A percentile compares a stretch with the other conserved stretches of the same genome.
phyloP scores from a whole-genome alignment of 2,797 vertebrate genomes.

The Botia almorhae region DNA sequence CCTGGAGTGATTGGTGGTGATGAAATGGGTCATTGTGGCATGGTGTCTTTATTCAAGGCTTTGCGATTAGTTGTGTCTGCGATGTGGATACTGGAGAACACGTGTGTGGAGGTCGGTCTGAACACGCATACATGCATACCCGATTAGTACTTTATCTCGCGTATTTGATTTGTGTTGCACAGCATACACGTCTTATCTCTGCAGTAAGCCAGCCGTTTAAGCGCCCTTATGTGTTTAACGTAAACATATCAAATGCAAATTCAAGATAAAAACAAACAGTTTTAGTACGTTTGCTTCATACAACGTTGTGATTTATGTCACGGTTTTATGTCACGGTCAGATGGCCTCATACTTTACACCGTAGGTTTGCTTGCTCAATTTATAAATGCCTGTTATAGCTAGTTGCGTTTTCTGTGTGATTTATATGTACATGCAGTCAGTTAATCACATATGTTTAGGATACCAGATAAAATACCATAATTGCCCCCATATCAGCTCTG shows the following conservation, averaged over 20 bases:
- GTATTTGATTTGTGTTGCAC: conserved; percentile 51
- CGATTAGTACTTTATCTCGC: conserved; percentile 21
- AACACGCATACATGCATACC: background rate
- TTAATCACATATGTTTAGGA: background rate
- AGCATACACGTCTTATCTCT: conserved; percentile 51
- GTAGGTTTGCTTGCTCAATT: conserved; percentile 64
- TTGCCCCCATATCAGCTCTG: background rate
- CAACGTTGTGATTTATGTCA: conserved; percentile 41
- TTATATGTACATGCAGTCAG: conserved; percentile 64
- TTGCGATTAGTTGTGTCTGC: conserved; percentile 70
- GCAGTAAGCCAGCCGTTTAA: conserved; percentile 50
- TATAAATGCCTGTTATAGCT: conserved; percentile 74
- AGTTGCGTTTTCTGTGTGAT: conserved; percentile 75
- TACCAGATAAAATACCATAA: background rate
- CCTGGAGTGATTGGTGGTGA: conserved; percentile 70
- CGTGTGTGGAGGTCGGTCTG: conserved; percentile 50
- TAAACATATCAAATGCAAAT: conserved; percentile 68
- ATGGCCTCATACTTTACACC: conserved; percentile 69
- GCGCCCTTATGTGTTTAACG: conserved; percentile 53
- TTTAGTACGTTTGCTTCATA: conserved; percentile 61
- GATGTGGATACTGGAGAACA: conserved; percentile 62
- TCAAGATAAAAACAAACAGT: conserved; percentile 66
- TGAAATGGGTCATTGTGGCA: conserved; percentile 62
- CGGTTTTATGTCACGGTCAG: conserved; percentile 66
- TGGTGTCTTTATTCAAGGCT: conserved; percentile 70